Base-by-base conservation (phyloP, 2,797 vertebrate species). In the Sebastes matsubarae region DNA sequence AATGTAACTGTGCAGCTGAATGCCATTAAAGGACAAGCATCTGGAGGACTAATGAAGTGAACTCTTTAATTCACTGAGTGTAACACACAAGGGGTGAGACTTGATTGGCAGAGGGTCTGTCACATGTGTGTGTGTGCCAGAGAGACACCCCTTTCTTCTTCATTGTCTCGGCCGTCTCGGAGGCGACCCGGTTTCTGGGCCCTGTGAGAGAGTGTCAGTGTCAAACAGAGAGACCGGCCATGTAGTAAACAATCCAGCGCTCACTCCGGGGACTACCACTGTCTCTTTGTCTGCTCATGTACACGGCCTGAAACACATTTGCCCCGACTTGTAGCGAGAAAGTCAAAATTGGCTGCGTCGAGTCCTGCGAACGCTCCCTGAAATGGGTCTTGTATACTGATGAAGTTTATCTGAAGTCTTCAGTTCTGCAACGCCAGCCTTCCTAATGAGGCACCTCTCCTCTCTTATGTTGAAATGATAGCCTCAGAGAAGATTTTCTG, bases 401-500 rank as follows among this genome's bases (percentile, higher is more conserved):
- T 84, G n/a, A 81, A 68, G 65, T 88, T 84, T 59, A 72, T 85
- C 72, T 83, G 57, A 71, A 74, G 68, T 74, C 70, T 75, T 81
- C 59, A 60, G 76, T 82, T 87, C 74, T 83, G 57, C 64, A 64
- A 81, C 20, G 2, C 38, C 82, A 74, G 66, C 73, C 73, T 78
- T 72, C 67, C 82, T 93, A 89, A 91, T 84, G 86, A 88, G 80
- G 75, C 75, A 78, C 80, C 81, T 82, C 84, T 83, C 65, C 34
- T 84, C 80, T 88, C 84, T 79, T 67, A 72, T 91, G 92, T 89
- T 79, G 88, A 91, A 92, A 87, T 79, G 68, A 92, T 90, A 89
- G 89, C 89, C 91, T 82, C 73, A 79, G 92, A 94, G 91, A 88
- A 94, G 83, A 91, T 87, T 82, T 93, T 91, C 79, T 88, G 68